Percentiles rank a stretch among this genome's conserved stretches.
phyloP scores from a whole-genome alignment of 1,140 invertebrate genomes.

The Ruditapes philippinarum region DNA sequence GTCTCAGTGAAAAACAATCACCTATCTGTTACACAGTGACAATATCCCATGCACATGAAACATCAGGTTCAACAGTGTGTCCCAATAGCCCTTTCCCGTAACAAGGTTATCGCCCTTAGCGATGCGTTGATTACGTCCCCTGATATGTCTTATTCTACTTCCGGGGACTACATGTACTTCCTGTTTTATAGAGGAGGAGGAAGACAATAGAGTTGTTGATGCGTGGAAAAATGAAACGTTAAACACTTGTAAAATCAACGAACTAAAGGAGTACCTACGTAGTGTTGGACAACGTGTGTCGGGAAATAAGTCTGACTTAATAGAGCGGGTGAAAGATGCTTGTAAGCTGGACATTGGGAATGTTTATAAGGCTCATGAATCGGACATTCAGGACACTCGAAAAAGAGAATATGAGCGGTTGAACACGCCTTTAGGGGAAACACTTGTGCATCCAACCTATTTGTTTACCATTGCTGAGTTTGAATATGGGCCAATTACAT shows the following conservation, averaged over 20 bases:
- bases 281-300: slow-evolving; percentile 28
- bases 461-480: background rate
- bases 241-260: background rate
- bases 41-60: too few relatives aligned
- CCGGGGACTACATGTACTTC: background rate
- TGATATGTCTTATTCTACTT: background rate
- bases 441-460: background rate
- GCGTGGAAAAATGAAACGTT: slow-evolving; percentile 39
- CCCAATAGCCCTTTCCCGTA: slow-evolving; percentile 38
- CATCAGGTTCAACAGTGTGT: too few relatives aligned
- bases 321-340: slow-evolving; percentile 27
- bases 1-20: too few relatives aligned
- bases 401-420: background rate
- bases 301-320: slow-evolving; percentile 12
- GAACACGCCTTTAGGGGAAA: background rate
- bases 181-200: background rate
- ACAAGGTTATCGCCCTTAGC: slow-evolving; percentile 35
- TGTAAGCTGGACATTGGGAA: background rate
- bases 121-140: background rate
- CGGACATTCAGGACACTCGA: too few relatives aligned
- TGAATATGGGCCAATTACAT: too few relatives aligned
- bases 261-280: slow-evolving; percentile 19
- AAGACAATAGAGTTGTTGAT: background rate
- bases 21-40: too few relatives aligned
- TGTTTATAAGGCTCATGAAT: background rate